Conservation (phyloP, 2,888 invertebrate species). For the Mycalesis mineus region DNA sequence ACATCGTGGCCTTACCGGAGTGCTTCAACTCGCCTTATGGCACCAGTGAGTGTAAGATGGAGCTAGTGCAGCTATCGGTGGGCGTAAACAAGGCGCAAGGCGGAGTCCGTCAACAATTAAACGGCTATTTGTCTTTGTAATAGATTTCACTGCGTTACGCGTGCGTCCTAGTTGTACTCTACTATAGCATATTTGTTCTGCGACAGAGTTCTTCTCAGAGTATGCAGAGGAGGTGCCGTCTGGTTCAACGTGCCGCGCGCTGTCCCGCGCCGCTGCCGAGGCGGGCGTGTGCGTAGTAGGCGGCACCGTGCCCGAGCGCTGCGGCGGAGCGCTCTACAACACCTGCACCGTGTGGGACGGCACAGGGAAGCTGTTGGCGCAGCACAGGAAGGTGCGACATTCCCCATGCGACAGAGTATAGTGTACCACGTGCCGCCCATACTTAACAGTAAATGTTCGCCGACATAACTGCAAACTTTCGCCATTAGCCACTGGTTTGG, state of each 20-base stretch:
- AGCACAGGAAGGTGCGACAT: slow-evolving; percentile 87
- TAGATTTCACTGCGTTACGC: too few relatives aligned
- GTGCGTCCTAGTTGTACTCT: too few relatives aligned
- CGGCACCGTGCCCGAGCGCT: slow-evolving; percentile 92
- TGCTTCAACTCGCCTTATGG: slow-evolving; percentile 98
- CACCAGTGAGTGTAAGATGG: slow-evolving; percentile 72
- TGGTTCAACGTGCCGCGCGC: slow-evolving; percentile 84
- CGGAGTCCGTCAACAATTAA: slow-evolving; percentile 86
- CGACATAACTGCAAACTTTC: too few relatives aligned
- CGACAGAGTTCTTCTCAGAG: slow-evolving; percentile 84
- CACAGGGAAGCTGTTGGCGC: slow-evolving; percentile 86
- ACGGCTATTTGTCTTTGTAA: too few relatives aligned
- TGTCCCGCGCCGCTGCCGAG: slow-evolving; percentile 87
- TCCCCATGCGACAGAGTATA: not conserved
- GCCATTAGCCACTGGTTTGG: too few relatives aligned
- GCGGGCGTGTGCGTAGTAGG: slow-evolving; percentile 89
- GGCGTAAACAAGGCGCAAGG: slow-evolving; percentile 80
- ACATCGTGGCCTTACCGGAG: slow-evolving; percentile 84
- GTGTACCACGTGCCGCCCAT: too few relatives aligned
- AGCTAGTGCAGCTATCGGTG: too few relatives aligned
- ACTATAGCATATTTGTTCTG: too few relatives aligned
- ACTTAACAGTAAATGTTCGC: too few relatives aligned
- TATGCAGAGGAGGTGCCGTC: slow-evolving; percentile 91
- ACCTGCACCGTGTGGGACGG: slow-evolving; percentile 93
- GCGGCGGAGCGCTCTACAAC: slow-evolving; percentile 85